Base-by-base conservation (phyloP, 2,888 invertebrate species). In the Charanyca ferruginea region DNA sequence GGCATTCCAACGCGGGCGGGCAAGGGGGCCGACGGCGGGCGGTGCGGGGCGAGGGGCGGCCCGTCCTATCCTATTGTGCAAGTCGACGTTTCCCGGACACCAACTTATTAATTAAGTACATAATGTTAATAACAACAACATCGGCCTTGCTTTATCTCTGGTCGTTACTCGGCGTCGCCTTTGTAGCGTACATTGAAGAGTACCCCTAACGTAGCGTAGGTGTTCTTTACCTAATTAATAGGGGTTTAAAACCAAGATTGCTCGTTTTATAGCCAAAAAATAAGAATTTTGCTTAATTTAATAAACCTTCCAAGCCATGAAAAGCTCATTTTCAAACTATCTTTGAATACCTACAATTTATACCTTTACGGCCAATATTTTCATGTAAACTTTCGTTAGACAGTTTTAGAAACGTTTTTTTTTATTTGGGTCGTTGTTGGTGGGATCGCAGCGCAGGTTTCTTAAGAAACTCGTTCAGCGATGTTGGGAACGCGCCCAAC, bases 1-100 rank as follows among this genome's bases (percentile, higher is more conserved):
- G 93, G 88, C 93, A 93, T 93, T 92, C 93, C 92, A 90, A 86
- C 78, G 86, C 80, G 81, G 78, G 85, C 83, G 80, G 81, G 81
- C 77, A 74, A 44, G 78, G 83, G 80, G 79, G 73, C 69, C 71
- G 71, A 55, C 80, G 75, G 73, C 68, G 82, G 79, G 77, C 63
- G 70, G 68, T 18, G 68, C 75, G 74, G 70, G 75, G 77, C 63
- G 82, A 73, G 80, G 66, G 66, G 80, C 73, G 87, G 90, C 87
- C 87, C 90, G 83, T 90, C 90, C 87, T 87, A 88, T 86, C 84
- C 89, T 87, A 90, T 90, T 90, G 88, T 91, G 82, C 85, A 82
- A 85, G 82, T 83, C 84, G 79, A 83, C 85, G 84, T 83, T 87
- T 87, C 87, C 87, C 85, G 85, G 84, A 89, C 86, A 87, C 85